phyloP scores from a whole-genome alignment of 1,140 invertebrate species.

The Drosophila bocqueti region DNA sequence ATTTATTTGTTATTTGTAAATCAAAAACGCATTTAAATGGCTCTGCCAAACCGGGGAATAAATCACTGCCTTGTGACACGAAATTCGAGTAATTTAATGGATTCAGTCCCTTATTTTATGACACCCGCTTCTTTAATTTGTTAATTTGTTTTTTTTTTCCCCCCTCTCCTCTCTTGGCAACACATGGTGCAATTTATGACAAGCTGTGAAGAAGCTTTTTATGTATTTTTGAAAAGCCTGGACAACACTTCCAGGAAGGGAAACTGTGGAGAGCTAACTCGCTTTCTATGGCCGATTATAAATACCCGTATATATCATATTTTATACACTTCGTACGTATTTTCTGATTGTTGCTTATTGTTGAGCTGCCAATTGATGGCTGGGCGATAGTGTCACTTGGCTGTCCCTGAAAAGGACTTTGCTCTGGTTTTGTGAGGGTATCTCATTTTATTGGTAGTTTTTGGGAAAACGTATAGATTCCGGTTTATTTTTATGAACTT shows the following conservation, averaged over 20 bases:
- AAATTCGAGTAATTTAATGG: slow-evolving; percentile 74
- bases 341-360: slow-evolving; percentile 32
- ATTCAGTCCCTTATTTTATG: slow-evolving; percentile 60
- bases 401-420: slow-evolving; percentile 21
- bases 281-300: slow-evolving; percentile 42
- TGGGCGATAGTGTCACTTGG: slow-evolving; percentile 26
- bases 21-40: slow-evolving; percentile 78
- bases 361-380: slow-evolving; percentile 50
- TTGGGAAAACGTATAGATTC: too few relatives aligned
- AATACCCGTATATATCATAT: slow-evolving; percentile 10
- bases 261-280: slow-evolving; percentile 42
- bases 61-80: slow-evolving; percentile 76
- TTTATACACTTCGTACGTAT: slow-evolving; percentile 20
- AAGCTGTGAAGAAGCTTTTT: slow-evolving; percentile 55
- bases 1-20: slow-evolving; percentile 83
- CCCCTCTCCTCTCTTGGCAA: slow-evolving; percentile 30
- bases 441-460: too few relatives aligned
- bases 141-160: slow-evolving; percentile 74
- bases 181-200: slow-evolving; percentile 73
- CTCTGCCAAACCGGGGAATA: slow-evolving; percentile 56
- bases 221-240: slow-evolving; percentile 58
- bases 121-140: slow-evolving; percentile 81
- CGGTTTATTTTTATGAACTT: not conserved
- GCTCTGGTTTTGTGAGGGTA: not conserved
- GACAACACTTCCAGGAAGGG: slow-evolving; percentile 60